phyloP scores from a whole-genome alignment of 2,888 invertebrate species.

The Cryptus armator region DNA sequence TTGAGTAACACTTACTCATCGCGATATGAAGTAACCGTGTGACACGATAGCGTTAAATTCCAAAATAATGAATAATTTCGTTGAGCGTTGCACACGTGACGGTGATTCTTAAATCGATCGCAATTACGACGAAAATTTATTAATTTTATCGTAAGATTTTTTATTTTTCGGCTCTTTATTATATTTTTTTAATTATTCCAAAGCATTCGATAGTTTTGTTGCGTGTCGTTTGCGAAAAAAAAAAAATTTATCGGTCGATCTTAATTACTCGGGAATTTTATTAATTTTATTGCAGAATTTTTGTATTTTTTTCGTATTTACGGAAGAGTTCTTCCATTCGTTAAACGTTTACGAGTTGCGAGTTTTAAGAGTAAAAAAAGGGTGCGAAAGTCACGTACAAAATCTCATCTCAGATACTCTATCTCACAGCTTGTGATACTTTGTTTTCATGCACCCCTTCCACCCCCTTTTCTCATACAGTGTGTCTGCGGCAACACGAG shows the following conservation, averaged over 20 bases:
- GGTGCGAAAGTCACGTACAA: conserved; percentile 9
- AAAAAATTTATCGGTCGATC: too few relatives aligned
- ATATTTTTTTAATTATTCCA: too few relatives aligned
- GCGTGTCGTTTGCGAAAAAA: too few relatives aligned
- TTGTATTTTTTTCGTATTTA: background rate
- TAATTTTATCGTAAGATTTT: background rate
- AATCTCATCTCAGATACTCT: background rate
- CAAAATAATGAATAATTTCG: conserved; percentile 37
- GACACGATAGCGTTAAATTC: conserved; percentile 15
- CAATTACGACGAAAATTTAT: background rate
- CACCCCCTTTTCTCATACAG: conserved; percentile 25
- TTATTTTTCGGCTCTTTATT: background rate
- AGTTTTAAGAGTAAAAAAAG: background rate
- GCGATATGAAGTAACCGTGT: conserved; percentile 23
- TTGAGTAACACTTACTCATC: conserved; percentile 46
- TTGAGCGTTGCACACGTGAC: conserved; percentile 27
- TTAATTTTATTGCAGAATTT: background rate
- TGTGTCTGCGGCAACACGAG: background rate
- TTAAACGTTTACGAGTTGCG: conserved; percentile 2
- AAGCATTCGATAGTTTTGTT: too few relatives aligned
- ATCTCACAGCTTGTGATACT: background rate
- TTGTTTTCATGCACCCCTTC: conserved; percentile 7
- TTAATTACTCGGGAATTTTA: background rate
- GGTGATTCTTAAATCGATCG: background rate
- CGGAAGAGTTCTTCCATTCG: background rate